Evolutionary conservation across 2,797 vertebrate genomes (phyloP), one percentile per base, ranked within the genome.

Genomic region (Hydrocynus forskahlii): DNA sequence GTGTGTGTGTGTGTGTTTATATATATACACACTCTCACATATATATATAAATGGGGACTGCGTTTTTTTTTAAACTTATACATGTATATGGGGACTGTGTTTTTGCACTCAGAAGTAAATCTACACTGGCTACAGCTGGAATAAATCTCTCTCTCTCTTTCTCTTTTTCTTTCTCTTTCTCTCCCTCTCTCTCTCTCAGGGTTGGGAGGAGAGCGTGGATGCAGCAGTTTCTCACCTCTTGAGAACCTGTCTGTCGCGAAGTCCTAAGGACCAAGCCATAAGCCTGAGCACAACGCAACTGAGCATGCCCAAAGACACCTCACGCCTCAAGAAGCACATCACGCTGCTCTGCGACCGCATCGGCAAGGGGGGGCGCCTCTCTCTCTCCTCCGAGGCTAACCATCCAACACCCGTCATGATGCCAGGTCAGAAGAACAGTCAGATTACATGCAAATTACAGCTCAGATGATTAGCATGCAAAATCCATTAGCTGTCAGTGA

Each of bases 161-260:
- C 35, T 55, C 21, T 70, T 21, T 69, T 19, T 48, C 5, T 60
- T n/a, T 60, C 21, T 60, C 63, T 48, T 1, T 60, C 57, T 60
- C 21, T 60, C 63, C n/a, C 45, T 57, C 17, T n/a, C 21, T 35
- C 52, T 45, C 35, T 50, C 55, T 2, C 21, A 95, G 98, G 98
- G 97, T 29, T 99, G 98, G 98, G 98, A 99, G 92, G 98, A 99
- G 92, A 95, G 94, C 8, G 97, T 97, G 70, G 97, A 99, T 71
- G 96, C 96, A 0, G 96, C 97, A 0, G 83, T 99, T 60, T 95
- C 97, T 79, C 96, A 97, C 87, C 95, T 99, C 23, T 80, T 99
- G 88, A 95, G 96, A 83, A 98, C 94, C 38, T 99, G 97, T 89
- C 92, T 99, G 38, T 98, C 98, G 0, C 96, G 96, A 84, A 98